Base-by-base conservation (phyloP, 2,888 invertebrate genomes). In the Flexamia atlantica region DNA sequence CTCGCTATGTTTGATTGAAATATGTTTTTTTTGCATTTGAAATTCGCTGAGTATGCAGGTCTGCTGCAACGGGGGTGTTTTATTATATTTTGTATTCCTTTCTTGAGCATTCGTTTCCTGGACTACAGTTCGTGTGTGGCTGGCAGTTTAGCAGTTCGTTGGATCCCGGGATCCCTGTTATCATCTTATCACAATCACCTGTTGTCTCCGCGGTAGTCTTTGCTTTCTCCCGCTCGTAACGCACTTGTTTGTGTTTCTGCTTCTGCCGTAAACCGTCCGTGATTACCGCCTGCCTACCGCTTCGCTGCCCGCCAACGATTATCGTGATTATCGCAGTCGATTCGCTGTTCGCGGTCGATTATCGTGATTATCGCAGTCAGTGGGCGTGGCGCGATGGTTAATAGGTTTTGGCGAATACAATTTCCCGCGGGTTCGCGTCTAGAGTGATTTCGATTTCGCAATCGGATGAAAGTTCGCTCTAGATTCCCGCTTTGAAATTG, bases 381-480 rank as follows among this genome's bases (percentile, higher is more conserved):
- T 12, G 64, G 64, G 64, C 64, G 64, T 64, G 64, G 64, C 17
- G 28, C 9, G 28, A 5, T 57, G 57, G 5, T 64, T 64, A 64
- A 64, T 64, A 9, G 23, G 53, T 53, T 17, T 28, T 64, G 28
- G 57, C 57, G 17, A 20, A 57, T 57, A 23, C 25, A 57, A 57
- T 12, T 57, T 12, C 20, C 57, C 20, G 7, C 25, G 23, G 53
- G 20, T 53, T 53, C 10, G 53, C 53, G 4, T 7, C 53, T 17
- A 9, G 14, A 46, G 46, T 3, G 20, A 53, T 7, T 10, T 7
- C 23, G 57, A 57, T 57, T 64, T 64, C 64, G 64, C 64, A 64
- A 28, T 64, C 64, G 20, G 64, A 64, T 64, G 64, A 64, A 64
- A 64, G 64, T 64, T 20, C 64, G 64, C 30, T 64, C 64, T 20